Conservation (phyloP, 23 tunicate species). For the Ascidia mentula region DNA sequence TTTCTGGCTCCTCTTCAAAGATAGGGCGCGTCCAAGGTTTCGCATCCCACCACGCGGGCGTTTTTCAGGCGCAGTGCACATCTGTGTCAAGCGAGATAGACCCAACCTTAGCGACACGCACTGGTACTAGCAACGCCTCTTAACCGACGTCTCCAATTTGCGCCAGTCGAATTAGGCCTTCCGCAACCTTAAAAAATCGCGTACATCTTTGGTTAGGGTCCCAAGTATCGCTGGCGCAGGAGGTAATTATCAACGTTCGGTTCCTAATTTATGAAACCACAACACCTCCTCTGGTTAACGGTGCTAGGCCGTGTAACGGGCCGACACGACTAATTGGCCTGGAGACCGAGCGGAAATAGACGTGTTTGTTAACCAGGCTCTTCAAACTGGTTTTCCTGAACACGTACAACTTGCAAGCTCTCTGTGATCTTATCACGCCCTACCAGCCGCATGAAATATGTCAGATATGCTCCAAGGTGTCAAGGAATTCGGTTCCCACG, state of each 20-base stretch:
- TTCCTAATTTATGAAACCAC: background rate
- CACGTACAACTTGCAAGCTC: too few species aligned
- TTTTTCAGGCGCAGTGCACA: background rate
- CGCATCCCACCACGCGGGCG: background rate
- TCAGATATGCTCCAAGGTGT: too few species aligned
- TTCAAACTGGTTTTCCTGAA: too few species aligned
- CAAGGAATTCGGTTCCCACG: too few species aligned
- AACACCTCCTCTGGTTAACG: background rate
- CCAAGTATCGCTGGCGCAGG: background rate
- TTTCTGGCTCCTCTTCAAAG: slow-evolving; percentile 9
- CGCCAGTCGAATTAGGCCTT: background rate
- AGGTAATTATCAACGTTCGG: background rate
- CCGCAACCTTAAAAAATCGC: background rate
- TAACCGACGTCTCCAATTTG: background rate
- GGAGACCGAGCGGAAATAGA: background rate
- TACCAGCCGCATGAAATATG: too few species aligned
- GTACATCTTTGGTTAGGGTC: background rate
- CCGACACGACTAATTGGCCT: background rate
- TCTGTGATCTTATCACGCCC: too few species aligned
- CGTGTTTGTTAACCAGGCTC: too few species aligned
- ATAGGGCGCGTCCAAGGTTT: background rate
- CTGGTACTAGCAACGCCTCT: background rate
- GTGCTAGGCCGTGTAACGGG: background rate
- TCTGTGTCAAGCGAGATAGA: background rate
- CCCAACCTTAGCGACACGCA: background rate